phyloP scores from a whole-genome alignment of 1,140 invertebrate species.

The Pogonognathellus flavescens region DNA sequence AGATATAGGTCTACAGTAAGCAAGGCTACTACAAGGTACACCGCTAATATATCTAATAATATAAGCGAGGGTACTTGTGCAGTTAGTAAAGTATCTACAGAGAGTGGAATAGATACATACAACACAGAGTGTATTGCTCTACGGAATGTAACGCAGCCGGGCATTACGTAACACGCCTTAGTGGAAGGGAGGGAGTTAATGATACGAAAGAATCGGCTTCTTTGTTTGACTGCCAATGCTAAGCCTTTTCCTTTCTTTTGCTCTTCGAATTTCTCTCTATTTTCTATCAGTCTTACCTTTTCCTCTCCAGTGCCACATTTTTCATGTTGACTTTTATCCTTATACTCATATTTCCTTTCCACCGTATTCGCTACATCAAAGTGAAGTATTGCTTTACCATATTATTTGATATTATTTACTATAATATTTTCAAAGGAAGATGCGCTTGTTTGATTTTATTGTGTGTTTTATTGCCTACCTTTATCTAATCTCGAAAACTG shows the following conservation, averaged over 20 bases:
- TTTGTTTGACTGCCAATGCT: conserved; percentile 18
- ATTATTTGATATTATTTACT: conserved; percentile 28
- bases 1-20: not conserved
- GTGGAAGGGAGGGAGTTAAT: conserved; percentile 19
- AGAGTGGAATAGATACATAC: not conserved
- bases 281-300: conserved; percentile 31
- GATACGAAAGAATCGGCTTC: conserved; percentile 46
- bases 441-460: conserved; percentile 30
- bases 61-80: not conserved
- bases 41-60: not conserved
- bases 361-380: not conserved
- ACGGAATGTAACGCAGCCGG: conserved; percentile 19
- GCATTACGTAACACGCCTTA: conserved; percentile 46
- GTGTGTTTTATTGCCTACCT: conserved; percentile 38
- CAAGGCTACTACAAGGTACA: not conserved
- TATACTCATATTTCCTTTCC: conserved; percentile 34
- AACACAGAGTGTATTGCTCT: not conserved
- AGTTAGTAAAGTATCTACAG: too few species aligned
- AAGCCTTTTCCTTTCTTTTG: conserved; percentile 36
- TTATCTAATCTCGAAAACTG: conserved; percentile 12
- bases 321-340: conserved; percentile 47
- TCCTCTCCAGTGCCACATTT: conserved; percentile 25
- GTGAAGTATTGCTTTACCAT: conserved; percentile 21
- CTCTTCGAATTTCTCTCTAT: conserved; percentile 27
- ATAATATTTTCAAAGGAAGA: conserved; percentile 11